These are phyloP conservation scores for Cephus cinctus DNA, from an alignment of 1,140 invertebrate genomes.

Conservation along the genomic window DNA sequence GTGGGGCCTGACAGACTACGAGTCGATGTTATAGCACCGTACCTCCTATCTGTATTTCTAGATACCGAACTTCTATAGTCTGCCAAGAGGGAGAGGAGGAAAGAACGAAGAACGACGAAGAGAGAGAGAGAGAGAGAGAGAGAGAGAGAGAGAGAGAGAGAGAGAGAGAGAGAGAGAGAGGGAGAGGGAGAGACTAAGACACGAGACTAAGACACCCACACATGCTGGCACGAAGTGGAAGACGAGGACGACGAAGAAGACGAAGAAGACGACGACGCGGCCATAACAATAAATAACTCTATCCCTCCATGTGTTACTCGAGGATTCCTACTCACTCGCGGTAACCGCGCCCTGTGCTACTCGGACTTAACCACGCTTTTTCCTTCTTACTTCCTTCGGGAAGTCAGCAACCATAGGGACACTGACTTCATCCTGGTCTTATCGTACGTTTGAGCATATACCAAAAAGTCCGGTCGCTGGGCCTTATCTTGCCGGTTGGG, in stretches of 20 bases:
- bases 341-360: constrained; percentile 37
- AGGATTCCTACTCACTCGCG: constrained; percentile 38
- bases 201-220: constrained; percentile 40
- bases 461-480: no score
- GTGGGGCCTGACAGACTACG: constrained; percentile 38
- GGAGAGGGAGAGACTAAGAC: constrained; percentile 7
- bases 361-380: no score
- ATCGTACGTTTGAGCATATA: no score
- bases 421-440: no score
- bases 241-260: not conserved
- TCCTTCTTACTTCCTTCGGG: constrained; percentile 21
- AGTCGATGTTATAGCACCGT: constrained; percentile 36
- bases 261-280: constrained; percentile 30
- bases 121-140: constrained; percentile 16
- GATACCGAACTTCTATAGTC: constrained; percentile 41
- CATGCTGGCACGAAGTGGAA: constrained; percentile 30
- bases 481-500: not conserved
- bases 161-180: constrained; percentile 6
- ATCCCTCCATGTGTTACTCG: constrained; percentile 50
- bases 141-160: constrained; percentile 14
- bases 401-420: constrained; percentile 35
- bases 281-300: constrained; percentile 56
- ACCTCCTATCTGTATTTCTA: constrained; percentile 45
- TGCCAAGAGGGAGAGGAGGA: constrained; percentile 8
- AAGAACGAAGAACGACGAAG: constrained; percentile 12